Percentiles rank a stretch among this genome's conserved stretches.
Conservation (phyloP, 2,888 invertebrate genomes). For the Temnothorax rugatulus region DNA sequence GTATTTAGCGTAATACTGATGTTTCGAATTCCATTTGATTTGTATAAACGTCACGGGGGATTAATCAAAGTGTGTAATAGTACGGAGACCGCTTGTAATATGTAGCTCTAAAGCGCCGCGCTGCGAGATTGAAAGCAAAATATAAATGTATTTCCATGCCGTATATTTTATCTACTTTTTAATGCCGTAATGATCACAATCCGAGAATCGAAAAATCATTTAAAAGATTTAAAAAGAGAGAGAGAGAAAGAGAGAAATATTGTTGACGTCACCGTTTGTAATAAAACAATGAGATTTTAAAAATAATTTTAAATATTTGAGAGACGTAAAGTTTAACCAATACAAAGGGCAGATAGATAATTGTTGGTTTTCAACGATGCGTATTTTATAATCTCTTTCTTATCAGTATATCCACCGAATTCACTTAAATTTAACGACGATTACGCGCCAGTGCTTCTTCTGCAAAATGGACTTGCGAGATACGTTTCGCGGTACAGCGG, state of each 20-base stretch:
- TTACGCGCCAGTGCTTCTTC: constrained; percentile 55
- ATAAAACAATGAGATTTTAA: neutral
- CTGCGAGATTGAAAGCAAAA: constrained; percentile 49
- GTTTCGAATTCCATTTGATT: constrained; percentile 57
- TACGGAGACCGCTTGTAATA: constrained; percentile 47
- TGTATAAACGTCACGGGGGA: constrained; percentile 56
- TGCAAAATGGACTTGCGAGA: constrained; percentile 53
- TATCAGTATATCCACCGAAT: constrained; percentile 42
- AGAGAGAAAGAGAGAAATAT: neutral
- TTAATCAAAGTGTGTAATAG: constrained; percentile 56
- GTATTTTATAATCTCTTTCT: constrained; percentile 31
- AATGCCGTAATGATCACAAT: neutral
- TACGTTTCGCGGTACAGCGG: constrained; percentile 56
- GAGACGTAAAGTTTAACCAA: neutral
- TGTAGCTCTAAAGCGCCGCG: constrained; percentile 40
- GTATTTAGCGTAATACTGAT: constrained; percentile 55
- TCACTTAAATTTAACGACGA: constrained; percentile 53
- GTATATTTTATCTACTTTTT: constrained; percentile 36
- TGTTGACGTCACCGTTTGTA: neutral
- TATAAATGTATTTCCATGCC: constrained; percentile 40
- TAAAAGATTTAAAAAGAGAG: neutral
- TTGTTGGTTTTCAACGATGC: constrained; percentile 12
- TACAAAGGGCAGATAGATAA: constrained; percentile 2
- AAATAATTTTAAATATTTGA: neutral
- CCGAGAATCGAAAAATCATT: neutral